Evolutionary conservation across 2,113 vertebrate species (phyloP).

Genomic region (Leptodactylus fuscus): DNA sequence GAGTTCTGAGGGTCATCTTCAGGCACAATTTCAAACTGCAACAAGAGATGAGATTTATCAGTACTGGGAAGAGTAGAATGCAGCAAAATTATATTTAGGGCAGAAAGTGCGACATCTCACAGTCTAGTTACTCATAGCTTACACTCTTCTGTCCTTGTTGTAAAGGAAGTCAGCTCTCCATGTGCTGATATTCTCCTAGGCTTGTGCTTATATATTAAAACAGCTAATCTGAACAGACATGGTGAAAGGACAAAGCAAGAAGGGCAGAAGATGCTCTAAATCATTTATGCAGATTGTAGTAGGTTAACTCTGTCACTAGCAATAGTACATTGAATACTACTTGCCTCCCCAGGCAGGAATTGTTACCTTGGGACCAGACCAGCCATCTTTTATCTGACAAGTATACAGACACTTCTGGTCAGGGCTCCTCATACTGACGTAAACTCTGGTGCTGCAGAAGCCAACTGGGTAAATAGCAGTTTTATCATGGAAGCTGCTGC

Average conservation of each 20-base stretch:
- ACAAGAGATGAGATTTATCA: not conserved
- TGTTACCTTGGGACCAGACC: slow-evolving; percentile 82
- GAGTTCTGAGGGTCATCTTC: slow-evolving; percentile 88
- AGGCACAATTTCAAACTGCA: slow-evolving; percentile 89
- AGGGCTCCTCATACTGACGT: slow-evolving; percentile 81
- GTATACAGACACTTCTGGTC: slow-evolving; percentile 88
- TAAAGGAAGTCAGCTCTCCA: not conserved
- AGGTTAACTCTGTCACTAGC: no score
- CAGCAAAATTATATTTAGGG: not conserved
- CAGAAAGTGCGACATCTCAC: not conserved
- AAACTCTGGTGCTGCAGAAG: slow-evolving; percentile 87
- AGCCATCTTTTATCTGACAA: slow-evolving; percentile 89
- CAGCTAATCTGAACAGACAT: not conserved
- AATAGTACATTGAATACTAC: no score
- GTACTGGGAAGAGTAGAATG: not conserved
- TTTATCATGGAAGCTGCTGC: slow-evolving; percentile 84
- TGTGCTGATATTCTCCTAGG: not conserved
- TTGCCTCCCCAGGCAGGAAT: not conserved
- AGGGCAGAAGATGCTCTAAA: no score
- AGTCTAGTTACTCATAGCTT: not conserved
- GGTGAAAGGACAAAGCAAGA: not conserved
- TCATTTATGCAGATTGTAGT: no score
- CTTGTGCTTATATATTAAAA: not conserved
- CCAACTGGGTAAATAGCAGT: slow-evolving; percentile 88
- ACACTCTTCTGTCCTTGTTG: not conserved